Percentiles rank a stretch among this genome's conserved stretches.
Conservation (phyloP, 1,140 invertebrate species). For the Oppia nitens region DNA sequence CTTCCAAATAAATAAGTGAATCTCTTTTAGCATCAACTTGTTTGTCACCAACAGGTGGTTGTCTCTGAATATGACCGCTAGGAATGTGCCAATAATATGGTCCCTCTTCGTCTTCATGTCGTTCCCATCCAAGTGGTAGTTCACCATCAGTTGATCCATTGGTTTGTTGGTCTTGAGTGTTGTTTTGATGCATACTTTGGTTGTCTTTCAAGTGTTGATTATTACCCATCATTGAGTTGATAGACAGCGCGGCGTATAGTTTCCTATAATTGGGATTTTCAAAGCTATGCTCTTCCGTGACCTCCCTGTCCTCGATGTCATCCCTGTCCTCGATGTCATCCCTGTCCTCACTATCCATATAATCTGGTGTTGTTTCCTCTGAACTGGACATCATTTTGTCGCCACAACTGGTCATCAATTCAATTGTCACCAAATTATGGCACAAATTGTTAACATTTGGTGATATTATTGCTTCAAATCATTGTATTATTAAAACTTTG, state of each 20-base stretch:
- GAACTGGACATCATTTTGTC: background rate
- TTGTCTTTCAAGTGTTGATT: background rate
- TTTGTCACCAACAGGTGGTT: conserved; percentile 47
- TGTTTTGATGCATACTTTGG: background rate
- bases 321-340: background rate
- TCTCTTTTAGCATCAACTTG: conserved; percentile 15
- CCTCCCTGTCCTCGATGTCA: background rate
- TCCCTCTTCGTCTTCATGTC: conserved; percentile 80
- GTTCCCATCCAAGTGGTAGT: conserved; percentile 73
- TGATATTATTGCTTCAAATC: no score
- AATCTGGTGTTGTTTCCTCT: background rate
- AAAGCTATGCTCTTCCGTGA: conserved; percentile 3
- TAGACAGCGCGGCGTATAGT: conserved; percentile 16
- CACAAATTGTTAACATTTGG: no score
- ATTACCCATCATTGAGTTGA: conserved; percentile 12
- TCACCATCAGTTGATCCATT: background rate
- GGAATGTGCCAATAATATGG: conserved; percentile 87
- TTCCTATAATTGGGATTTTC: conserved; percentile 18
- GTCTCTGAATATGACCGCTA: conserved; percentile 86
- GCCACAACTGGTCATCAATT: no score
- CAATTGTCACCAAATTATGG: no score
- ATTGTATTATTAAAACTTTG: no score
- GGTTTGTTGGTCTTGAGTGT: background rate
- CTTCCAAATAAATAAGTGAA: conserved; percentile 11
- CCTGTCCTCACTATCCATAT: background rate